Conservation (phyloP, 2,888 invertebrate genomes). For the Drosophila nigricruria region DNA sequence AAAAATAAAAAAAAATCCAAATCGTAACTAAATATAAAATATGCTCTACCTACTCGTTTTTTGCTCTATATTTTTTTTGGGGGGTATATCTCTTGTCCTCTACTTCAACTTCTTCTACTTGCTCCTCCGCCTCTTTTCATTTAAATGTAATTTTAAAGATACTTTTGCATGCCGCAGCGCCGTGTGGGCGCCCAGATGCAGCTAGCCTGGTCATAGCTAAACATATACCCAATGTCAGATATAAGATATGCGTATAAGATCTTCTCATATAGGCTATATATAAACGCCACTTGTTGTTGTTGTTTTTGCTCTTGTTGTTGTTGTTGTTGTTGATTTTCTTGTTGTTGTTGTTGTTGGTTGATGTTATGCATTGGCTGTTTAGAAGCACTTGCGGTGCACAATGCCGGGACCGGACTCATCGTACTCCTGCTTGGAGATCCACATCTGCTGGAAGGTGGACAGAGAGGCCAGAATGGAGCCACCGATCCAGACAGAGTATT, state of each 20-base stretch:
- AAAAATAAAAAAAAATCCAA: conserved; percentile 22
- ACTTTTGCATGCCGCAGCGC: conserved; percentile 62
- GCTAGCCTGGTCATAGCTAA: conserved; percentile 62
- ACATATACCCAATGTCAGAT: conserved; percentile 67
- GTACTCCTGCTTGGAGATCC: conserved; percentile 96
- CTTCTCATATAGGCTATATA: conserved; percentile 59
- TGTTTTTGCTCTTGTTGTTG: conserved; percentile 21
- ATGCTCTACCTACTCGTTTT: conserved; percentile 71
- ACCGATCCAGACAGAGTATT: conserved; percentile 95
- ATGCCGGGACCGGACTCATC: conserved; percentile 87
- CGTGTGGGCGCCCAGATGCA: conserved; percentile 56
- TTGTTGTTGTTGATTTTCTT: conserved; percentile 30
- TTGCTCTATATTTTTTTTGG: background rate
- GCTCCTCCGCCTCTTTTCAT: conserved; percentile 51
- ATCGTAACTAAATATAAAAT: conserved; percentile 63
- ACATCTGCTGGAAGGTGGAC: conserved; percentile 96
- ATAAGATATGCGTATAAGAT: conserved; percentile 58
- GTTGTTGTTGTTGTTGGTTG: conserved; percentile 41
- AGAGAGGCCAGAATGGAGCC: conserved; percentile 94
- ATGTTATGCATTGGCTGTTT: conserved; percentile 84
- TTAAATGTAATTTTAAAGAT: conserved; percentile 81
- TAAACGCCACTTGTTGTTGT: conserved; percentile 64
- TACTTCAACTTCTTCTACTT: conserved; percentile 41
- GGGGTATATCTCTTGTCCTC: conserved; percentile 41
- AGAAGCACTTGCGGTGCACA: conserved; percentile 99